Conservation (phyloP, 2,888 invertebrate species). For the Eilema griseolum region DNA sequence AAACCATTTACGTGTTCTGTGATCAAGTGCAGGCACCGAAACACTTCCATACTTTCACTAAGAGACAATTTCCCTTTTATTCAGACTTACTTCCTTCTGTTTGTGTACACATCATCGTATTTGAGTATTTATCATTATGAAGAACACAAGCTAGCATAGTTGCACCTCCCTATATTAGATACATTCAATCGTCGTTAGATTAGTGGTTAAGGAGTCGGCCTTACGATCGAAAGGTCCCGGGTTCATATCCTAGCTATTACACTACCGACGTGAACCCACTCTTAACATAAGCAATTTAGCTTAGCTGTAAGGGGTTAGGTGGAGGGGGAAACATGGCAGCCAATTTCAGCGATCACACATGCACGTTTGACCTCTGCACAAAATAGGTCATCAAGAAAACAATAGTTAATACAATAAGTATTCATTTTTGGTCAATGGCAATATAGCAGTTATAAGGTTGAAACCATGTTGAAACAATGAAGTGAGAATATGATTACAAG, state of each 20-base stretch:
- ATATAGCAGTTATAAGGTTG: neutral
- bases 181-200: too few species aligned
- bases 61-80: slow-evolving; percentile 50
- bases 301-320: too few species aligned
- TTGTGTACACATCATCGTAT: slow-evolving; percentile 22
- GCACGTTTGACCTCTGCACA: neutral
- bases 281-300: too few species aligned
- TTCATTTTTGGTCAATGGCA: neutral
- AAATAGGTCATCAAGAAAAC: neutral
- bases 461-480: neutral
- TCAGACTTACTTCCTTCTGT: slow-evolving; percentile 42
- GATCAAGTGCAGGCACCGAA: slow-evolving; percentile 58
- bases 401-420: neutral
- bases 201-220: neutral
- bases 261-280: too few species aligned
- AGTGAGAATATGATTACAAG: neutral
- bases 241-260: too few species aligned
- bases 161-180: neutral
- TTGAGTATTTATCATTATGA: neutral
- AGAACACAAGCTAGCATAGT: neutral
- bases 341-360: neutral
- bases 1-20: slow-evolving; percentile 39
- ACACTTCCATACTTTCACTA: slow-evolving; percentile 69
- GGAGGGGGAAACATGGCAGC: too few species aligned
- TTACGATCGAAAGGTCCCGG: too few species aligned